Evolutionary conservation across 2,888 invertebrate genomes (phyloP).

Genomic region (Athetis lepigone): DNA sequence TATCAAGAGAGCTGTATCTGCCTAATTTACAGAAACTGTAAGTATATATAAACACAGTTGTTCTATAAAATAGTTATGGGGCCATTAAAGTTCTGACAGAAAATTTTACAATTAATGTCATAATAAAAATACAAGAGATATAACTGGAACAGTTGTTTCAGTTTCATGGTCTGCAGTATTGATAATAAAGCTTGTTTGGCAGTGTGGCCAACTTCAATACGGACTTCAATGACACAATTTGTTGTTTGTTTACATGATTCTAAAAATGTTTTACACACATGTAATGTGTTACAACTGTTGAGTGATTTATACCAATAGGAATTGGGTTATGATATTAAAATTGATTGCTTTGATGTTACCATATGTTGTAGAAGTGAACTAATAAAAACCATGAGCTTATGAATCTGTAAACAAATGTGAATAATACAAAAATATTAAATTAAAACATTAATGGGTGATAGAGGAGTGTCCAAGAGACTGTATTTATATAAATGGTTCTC

Average conservation of each 20-base stretch:
- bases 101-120: slow-evolving; percentile 8
- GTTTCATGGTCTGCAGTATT: slow-evolving; percentile 19
- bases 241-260: slow-evolving; percentile 39
- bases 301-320: slow-evolving; percentile 12
- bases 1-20: slow-evolving; percentile 91
- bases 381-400: too few species aligned
- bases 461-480: too few species aligned
- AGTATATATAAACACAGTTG: slow-evolving; percentile 75
- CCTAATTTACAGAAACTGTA: slow-evolving; percentile 93
- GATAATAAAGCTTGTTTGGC: slow-evolving; percentile 42
- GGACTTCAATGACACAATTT: slow-evolving; percentile 37
- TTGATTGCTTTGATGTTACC: slow-evolving; percentile 6
- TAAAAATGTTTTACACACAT: slow-evolving; percentile 37
- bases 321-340: slow-evolving; percentile 22
- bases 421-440: too few species aligned
- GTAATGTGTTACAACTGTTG: slow-evolving; percentile 6
- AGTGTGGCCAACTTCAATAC: slow-evolving; percentile 40
- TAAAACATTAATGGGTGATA: too few species aligned
- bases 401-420: too few species aligned
- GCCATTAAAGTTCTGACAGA: slow-evolving; percentile 15
- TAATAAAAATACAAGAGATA: slow-evolving; percentile 15
- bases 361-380: not conserved
- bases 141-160: slow-evolving; percentile 11
- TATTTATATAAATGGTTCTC: too few species aligned
- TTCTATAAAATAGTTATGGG: slow-evolving; percentile 16